These are phyloP conservation scores for Caenorhabditis imperialis DNA, from an alignment of 2,888 invertebrate species.

Conservation along the genomic window DNA sequence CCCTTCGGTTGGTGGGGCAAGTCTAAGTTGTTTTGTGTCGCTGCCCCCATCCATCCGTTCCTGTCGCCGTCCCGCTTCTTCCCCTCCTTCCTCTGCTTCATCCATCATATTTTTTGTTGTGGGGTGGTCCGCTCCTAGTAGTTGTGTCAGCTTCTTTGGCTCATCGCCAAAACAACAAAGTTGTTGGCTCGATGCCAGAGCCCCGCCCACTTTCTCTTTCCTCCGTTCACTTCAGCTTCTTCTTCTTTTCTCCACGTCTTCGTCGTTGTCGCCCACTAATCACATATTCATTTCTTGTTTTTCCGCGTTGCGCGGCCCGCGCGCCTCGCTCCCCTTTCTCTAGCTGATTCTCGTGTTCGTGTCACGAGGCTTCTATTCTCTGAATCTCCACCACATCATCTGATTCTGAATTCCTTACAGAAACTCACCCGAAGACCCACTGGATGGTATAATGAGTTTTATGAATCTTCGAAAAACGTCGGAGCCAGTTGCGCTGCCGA, in stretches of 20 bases:
- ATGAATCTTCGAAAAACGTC: slow-evolving; percentile 8
- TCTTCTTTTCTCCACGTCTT: slow-evolving; percentile 31
- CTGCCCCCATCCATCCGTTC: slow-evolving; percentile 5
- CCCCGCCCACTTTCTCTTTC: slow-evolving; percentile 32
- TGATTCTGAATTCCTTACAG: slow-evolving; percentile 18
- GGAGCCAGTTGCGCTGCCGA: background rate
- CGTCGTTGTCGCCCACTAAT: slow-evolving; percentile 39
- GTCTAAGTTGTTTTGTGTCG: slow-evolving; percentile 20
- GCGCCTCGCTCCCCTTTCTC: slow-evolving; percentile 15
- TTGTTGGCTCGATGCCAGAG: slow-evolving; percentile 47
- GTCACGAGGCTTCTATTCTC: slow-evolving; percentile 49
- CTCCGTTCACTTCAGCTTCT: slow-evolving; percentile 14
- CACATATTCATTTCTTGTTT: slow-evolving; percentile 56
- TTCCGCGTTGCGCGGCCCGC: slow-evolving; percentile 39
- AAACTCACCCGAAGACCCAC: slow-evolving; percentile 19
- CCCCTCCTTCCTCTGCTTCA: slow-evolving; percentile 6
- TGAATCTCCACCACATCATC: slow-evolving; percentile 18
- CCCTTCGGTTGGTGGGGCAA: background rate
- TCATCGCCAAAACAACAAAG: slow-evolving; percentile 51
- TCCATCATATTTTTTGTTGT: slow-evolving; percentile 47
- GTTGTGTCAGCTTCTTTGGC: slow-evolving; percentile 17
- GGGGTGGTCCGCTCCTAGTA: slow-evolving; percentile 19
- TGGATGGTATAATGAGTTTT: slow-evolving; percentile 29
- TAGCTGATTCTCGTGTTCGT: slow-evolving; percentile 42
- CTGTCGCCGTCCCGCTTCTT: slow-evolving; percentile 21